Conservation (phyloP, 2,113 vertebrate species). For the Xenus cinereus region DNA sequence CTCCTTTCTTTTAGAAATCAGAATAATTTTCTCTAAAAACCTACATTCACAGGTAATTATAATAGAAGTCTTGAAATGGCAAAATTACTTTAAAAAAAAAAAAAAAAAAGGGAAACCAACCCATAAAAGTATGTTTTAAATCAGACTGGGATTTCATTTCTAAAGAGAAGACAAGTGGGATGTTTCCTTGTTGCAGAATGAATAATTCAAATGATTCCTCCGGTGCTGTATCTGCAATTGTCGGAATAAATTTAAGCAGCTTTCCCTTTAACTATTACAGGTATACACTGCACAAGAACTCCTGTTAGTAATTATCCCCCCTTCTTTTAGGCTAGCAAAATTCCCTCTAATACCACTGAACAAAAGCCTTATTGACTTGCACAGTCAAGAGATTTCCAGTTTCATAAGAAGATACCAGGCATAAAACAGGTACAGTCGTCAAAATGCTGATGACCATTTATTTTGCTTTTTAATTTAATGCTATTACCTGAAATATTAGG, state of each 20-base stretch:
- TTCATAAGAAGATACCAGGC: neutral
- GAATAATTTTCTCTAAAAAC: slow-evolving; percentile 21
- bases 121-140: slow-evolving; percentile 38
- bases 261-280: slow-evolving; percentile 39
- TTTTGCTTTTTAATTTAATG: neutral
- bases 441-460: neutral
- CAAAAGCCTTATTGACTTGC: neutral
- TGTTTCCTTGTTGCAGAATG: slow-evolving; percentile 62
- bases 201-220: slow-evolving; percentile 68
- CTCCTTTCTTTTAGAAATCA: slow-evolving; percentile 29
- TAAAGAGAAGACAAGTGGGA: slow-evolving; percentile 50
- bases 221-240: slow-evolving; percentile 27
- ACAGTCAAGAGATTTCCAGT: neutral
- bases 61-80: neutral
- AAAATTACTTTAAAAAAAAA: slow-evolving; percentile 27
- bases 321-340: neutral
- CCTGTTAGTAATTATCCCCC: slow-evolving; percentile 25
- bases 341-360: neutral
- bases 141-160: slow-evolving; percentile 37
- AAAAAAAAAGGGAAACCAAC: neutral
- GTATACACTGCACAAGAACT: slow-evolving; percentile 25
- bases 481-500: neutral
- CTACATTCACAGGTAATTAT: neutral
- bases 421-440: neutral
- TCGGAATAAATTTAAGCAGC: slow-evolving; percentile 60